Evolutionary conservation across 2,113 vertebrate genomes (phyloP).

Genomic region (Aspidoscelis tigris): DNA sequence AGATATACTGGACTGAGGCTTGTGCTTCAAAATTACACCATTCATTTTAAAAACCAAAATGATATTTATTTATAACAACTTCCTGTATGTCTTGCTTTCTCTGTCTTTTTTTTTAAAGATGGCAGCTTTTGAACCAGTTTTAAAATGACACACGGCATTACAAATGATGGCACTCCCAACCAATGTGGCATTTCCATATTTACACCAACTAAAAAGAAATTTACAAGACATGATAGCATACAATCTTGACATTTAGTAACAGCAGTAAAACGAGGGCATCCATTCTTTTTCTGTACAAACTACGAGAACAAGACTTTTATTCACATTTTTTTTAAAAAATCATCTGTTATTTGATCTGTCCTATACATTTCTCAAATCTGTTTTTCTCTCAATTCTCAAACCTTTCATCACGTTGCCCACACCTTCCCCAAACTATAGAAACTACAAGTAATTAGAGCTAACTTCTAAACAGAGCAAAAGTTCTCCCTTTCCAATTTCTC

Average conservation of each 20-base stretch:
- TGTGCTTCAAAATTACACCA: constrained; percentile 78
- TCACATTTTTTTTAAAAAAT: constrained; percentile 80
- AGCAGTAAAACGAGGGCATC: constrained; percentile 87
- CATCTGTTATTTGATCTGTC: constrained; percentile 84
- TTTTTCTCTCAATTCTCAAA: constrained; percentile 80
- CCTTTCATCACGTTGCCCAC: constrained; percentile 87
- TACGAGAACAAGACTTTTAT: constrained; percentile 88
- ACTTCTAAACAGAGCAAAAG: constrained; percentile 83
- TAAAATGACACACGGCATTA: constrained; percentile 89
- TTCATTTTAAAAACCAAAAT: constrained; percentile 81
- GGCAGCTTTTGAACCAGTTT: constrained; percentile 70
- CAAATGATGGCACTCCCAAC: constrained; percentile 91
- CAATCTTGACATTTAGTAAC: constrained; percentile 90
- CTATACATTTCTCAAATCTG: constrained; percentile 81
- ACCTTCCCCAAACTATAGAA: constrained; percentile 87
- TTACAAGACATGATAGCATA: constrained; percentile 94
- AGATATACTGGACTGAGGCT: constrained; percentile 68
- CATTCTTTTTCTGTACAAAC: constrained; percentile 92
- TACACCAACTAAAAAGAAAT: constrained; percentile 92
- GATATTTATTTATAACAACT: constrained; percentile 75
- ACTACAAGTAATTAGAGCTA: constrained; percentile 86
- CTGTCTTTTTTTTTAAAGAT: constrained; percentile 59
- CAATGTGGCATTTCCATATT: constrained; percentile 89
- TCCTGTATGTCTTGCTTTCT: constrained; percentile 60
- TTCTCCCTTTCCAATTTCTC: constrained; percentile 65